Evolutionary conservation across 92 coral and sea anemone species (phyloP), one percentile per base, ranked within the genome.

Genomic region (Nematostella vectensis): DNA sequence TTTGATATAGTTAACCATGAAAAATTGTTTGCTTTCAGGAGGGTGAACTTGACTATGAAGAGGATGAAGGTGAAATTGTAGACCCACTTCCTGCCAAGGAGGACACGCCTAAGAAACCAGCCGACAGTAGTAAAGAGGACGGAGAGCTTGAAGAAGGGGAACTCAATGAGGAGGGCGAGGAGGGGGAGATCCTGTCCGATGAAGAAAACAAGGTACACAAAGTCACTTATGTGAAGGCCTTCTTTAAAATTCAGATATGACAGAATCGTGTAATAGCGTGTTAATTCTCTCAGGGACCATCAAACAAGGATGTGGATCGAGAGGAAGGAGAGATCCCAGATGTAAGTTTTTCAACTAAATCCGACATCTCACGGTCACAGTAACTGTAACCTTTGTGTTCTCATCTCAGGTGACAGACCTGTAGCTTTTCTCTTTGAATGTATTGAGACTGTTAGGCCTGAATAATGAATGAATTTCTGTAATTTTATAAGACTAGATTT

Each of bases 181-280:
- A 85, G 61, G 95, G 95, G 27, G 88, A 85, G 36, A 85, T 85
- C 55, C 54, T 85, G 21, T 85, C 95, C 11, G 95, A 81, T 48
- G 87, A 85, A 33, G 71, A 57, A 37, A 58, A 47, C 15, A 33
- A 33, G 40, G 40, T n/a, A n/a, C n/a, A n/a, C n/a, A n/a, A n/a
- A n/a, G n/a, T n/a, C n/a, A n/a, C n/a, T n/a, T n/a, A n/a, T n/a
- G n/a, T n/a, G n/a, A n/a, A n/a, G n/a, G n/a, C n/a, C n/a, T n/a
- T n/a, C n/a, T n/a, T n/a, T n/a, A n/a, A n/a, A n/a, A n/a, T n/a
- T n/a, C n/a, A n/a, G n/a, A n/a, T n/a, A n/a, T n/a, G n/a, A n/a
- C n/a, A n/a, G n/a, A n/a, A n/a, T n/a, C n/a, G n/a, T n/a, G n/a
- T n/a, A n/a, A n/a, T n/a, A n/a, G n/a, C n/a, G n/a, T n/a, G n/a